Evolutionary conservation across 2,888 invertebrate genomes (phyloP).

Genomic region (Masnerella sp.): DNA sequence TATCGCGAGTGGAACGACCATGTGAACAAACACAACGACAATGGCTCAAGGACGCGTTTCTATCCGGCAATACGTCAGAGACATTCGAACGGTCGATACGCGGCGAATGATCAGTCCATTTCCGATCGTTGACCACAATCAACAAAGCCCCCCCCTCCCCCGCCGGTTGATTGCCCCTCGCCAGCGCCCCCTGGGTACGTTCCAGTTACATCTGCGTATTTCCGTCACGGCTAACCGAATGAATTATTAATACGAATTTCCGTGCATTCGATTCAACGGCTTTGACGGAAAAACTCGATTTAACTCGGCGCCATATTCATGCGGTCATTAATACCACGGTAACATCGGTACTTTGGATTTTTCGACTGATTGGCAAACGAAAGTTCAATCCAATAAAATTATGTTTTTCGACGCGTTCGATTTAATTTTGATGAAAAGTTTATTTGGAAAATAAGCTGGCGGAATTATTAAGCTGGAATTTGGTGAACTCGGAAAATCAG

Average conservation of each 20-base stretch:
- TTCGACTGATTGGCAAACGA: too few species aligned
- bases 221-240: conserved; percentile 46
- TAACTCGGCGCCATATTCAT: too few species aligned
- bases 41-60: conserved; percentile 54
- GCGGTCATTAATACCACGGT: too few species aligned
- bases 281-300: conserved; percentile 16
- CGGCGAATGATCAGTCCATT: conserved; percentile 70
- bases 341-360: too few species aligned
- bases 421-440: too few species aligned
- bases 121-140: conserved; percentile 69
- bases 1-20: conserved; percentile 55
- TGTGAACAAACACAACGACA: conserved; percentile 55
- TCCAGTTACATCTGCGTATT: conserved; percentile 54
- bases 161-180: conserved; percentile 44
- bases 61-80: conserved; percentile 64
- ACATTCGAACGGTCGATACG: conserved; percentile 62
- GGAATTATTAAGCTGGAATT: too few species aligned
- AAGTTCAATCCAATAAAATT: too few species aligned
- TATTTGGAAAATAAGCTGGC: too few species aligned
- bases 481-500: too few species aligned
- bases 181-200: conserved; percentile 45
- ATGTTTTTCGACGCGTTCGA: too few species aligned
- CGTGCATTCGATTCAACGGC: conserved; percentile 16
- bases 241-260: conserved; percentile 42
- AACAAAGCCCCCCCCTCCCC: conserved; percentile 61